Evolutionary conservation across 2,888 invertebrate species (phyloP), one percentile per base, ranked within the genome.

Genomic region (Amphiduros pacificus): DNA sequence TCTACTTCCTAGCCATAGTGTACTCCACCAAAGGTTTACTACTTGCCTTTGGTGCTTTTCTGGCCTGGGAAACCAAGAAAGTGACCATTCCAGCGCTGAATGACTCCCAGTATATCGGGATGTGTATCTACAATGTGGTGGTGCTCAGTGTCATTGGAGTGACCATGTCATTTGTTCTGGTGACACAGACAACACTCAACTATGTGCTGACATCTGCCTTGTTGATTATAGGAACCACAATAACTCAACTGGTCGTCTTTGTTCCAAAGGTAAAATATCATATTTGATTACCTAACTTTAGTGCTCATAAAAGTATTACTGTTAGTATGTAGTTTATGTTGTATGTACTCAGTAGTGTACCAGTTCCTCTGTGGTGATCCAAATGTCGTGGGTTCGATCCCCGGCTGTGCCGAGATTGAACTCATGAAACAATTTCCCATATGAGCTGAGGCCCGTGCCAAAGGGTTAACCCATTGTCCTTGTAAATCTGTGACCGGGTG

Each of bases 81-180:
- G 69, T 70, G 50, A 64, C 63, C 9, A 62, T 64, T 20, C 65
- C 67, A 9, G 70, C 69, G 11, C 60, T 71, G 61, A 71, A 71
- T 57, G 71, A 71, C 54, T 69, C 69, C 26, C 67, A 69, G 62
- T 63, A 62, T 58, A 70, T 71, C 26, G 71, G 65, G 1, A 44
- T 71, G 63, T 68, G 70, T 51, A 69, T 72, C 49, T 67, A 67
- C 60, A 67, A 65, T 31, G 61, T 63, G 24, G 60, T 60, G 11
- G 59, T 67, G 26, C 55, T 67, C 14, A 61, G 64, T 32, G 32
- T 62, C 9, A 28, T 67, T 2, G 67, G 64, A 1, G 67, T 62
- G n/a, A 49, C 60, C 1, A 52, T 67, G 17, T 53, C 64, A 44
- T 53, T 60, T 24, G 62, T 61, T 14, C 54, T 67, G 24, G 41